Percentiles rank a stretch among this genome's conserved stretches.
Evolutionary conservation across 2,113 vertebrate species (phyloP).

Genomic region (Leptodactylus fuscus): DNA sequence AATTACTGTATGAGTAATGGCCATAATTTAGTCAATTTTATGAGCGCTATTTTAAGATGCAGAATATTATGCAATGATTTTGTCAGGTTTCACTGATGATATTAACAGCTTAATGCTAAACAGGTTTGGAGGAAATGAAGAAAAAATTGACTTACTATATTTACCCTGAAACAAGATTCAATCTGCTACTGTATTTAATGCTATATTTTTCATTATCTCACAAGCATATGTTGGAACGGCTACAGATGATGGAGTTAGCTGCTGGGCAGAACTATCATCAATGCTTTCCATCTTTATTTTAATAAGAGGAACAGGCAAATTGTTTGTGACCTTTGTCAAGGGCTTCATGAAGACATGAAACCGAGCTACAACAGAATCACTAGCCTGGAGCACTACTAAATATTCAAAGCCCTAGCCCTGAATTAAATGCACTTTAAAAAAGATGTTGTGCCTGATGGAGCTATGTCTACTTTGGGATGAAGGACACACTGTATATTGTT

Average conservation of each 20-base stretch:
- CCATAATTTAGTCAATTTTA: conserved; percentile 84
- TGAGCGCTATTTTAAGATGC: conserved; percentile 73
- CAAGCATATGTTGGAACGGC: conserved; percentile 92
- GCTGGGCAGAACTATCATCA: conserved; percentile 88
- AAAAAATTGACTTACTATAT: conserved; percentile 84
- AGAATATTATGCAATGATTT: conserved; percentile 89
- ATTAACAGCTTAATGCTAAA: conserved; percentile 91
- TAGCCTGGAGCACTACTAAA: conserved; percentile 83
- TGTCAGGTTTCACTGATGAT: conserved; percentile 82
- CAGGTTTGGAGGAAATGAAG: conserved; percentile 84
- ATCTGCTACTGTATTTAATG: conserved; percentile 92
- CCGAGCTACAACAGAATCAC: conserved; percentile 72
- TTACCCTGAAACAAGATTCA: conserved; percentile 91
- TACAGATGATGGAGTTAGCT: conserved; percentile 93
- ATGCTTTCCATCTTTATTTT: conserved; percentile 82
- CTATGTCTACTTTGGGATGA: conserved; percentile 62
- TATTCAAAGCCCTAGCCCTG: conserved; percentile 79
- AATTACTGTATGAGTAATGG: conserved; percentile 83
- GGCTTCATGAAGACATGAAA: conserved; percentile 82
- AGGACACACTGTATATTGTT: conserved; percentile 14
- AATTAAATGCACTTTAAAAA: conserved; percentile 76
- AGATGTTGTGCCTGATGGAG: conserved; percentile 76
- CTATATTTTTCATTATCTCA: conserved; percentile 92
- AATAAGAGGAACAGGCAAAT: conserved; percentile 85
- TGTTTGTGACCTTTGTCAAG: conserved; percentile 96